Evolutionary conservation across 30 jellyfish, hydroid and myxozoan genomes (phyloP).

Genomic region (Sanderia malayensis): DNA sequence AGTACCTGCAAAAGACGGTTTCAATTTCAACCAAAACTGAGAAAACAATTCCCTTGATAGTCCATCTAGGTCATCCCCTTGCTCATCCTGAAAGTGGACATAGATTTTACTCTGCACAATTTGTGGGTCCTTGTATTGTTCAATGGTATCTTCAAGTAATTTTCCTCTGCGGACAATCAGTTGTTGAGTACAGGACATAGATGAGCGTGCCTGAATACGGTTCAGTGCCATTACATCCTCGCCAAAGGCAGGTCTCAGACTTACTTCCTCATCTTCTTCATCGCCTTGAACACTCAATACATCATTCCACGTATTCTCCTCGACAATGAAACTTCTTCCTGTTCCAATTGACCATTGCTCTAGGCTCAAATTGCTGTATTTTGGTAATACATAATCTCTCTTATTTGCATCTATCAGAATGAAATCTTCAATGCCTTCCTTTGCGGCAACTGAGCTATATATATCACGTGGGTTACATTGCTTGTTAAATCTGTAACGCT

Average conservation of each 20-base stretch:
- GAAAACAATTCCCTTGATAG: conserved; percentile 7
- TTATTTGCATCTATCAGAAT: neutral
- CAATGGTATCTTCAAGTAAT: conserved; percentile 20
- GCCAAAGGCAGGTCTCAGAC: neutral
- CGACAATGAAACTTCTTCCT: neutral
- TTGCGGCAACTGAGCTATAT: neutral
- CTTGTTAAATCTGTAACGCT: neutral
- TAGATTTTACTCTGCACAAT: conserved; percentile 17
- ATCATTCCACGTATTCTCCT: neutral
- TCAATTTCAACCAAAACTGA: conserved; percentile 32
- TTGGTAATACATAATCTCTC: neutral
- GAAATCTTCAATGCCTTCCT: neutral
- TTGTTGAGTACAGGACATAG: conserved; percentile 19
- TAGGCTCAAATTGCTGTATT: neutral
- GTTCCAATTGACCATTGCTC: neutral
- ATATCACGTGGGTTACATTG: conserved; percentile 1
- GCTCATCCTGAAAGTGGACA: conserved; percentile 21
- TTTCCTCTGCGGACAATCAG: conserved; percentile 20
- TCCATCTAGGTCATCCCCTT: conserved; percentile 29
- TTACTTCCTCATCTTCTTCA: conserved; percentile 1
- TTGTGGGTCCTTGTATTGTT: conserved; percentile 21
- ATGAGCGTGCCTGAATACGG: conserved; percentile 10
- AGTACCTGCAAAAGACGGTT: conserved; percentile 12
- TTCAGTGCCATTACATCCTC: conserved; percentile 16
- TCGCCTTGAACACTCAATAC: neutral